phyloP scores from a whole-genome alignment of 2,113 vertebrate species.

The Limanda limanda region DNA sequence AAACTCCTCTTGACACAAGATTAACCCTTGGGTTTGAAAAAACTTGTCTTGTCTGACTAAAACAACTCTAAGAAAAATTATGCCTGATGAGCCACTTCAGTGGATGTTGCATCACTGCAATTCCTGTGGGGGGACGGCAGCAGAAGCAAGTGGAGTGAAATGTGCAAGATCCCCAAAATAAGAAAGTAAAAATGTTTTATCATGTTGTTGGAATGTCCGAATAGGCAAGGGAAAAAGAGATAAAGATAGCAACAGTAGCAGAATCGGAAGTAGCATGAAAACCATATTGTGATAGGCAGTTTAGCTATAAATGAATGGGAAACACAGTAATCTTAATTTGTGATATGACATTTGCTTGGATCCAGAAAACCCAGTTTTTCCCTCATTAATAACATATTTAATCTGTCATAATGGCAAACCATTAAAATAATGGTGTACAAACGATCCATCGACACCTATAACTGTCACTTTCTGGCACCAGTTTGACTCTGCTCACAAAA shows the following conservation, averaged over 20 bases:
- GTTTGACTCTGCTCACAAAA: neutral
- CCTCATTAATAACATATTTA: neutral
- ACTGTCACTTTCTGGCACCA: neutral
- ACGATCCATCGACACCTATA: neutral
- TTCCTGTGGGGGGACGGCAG: too few species aligned
- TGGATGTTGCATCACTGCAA: too few species aligned
- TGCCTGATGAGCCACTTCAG: too few species aligned
- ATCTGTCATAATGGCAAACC: neutral
- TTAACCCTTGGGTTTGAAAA: too few species aligned
- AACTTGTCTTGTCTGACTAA: neutral
- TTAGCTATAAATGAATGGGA: neutral
- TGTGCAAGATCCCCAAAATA: neutral
- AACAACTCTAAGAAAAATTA: neutral
- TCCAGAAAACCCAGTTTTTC: neutral
- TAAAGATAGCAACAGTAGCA: neutral
- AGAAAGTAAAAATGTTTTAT: neutral
- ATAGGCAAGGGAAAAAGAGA: neutral
- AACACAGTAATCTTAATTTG: neutral
- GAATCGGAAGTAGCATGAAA: too few species aligned
- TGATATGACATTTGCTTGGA: neutral
- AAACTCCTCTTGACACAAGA: slow-evolving; percentile 9
- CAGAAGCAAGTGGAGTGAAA: neutral
- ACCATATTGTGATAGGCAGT: too few species aligned
- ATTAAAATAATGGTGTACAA: neutral
- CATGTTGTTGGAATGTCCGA: neutral